These are phyloP conservation scores for Rhinogobio ventralis DNA, from an alignment of 2,797 vertebrate species.

Conservation along the genomic window DNA sequence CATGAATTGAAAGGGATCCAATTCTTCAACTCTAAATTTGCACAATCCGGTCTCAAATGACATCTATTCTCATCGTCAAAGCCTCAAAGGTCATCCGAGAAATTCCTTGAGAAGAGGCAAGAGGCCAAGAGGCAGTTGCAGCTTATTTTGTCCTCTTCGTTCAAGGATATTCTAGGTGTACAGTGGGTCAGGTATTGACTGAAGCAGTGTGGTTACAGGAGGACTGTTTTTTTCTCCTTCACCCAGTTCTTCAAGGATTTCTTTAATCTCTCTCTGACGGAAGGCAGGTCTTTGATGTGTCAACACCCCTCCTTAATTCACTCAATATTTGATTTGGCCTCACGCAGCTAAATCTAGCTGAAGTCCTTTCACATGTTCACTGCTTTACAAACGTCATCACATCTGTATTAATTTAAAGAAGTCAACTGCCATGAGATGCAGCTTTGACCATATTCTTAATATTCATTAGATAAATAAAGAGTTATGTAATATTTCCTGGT, in stretches of 20 bases:
- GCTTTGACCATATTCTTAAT: conserved; percentile 18
- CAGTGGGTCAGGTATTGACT: conserved; percentile 73
- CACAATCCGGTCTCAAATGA: not conserved
- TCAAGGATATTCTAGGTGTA: conserved; percentile 31
- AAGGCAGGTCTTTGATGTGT: conserved; percentile 79
- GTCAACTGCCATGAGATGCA: conserved; percentile 53
- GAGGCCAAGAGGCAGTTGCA: conserved; percentile 54
- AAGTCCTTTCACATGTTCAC: conserved; percentile 67
- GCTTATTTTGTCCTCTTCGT: conserved; percentile 18
- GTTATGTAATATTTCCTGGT: conserved; percentile 36
- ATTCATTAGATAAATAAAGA: conserved; percentile 51
- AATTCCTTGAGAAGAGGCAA: conserved; percentile 62
- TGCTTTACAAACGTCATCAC: conserved; percentile 63
- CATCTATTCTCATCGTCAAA: conserved; percentile 54
- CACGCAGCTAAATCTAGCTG: conserved; percentile 75
- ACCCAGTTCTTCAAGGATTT: conserved; percentile 81
- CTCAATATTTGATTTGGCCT: conserved; percentile 81
- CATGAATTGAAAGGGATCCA: not conserved
- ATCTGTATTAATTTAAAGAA: conserved; percentile 55
- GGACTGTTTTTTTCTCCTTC: conserved; percentile 77
- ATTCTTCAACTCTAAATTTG: not conserved
- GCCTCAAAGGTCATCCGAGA: conserved; percentile 66
- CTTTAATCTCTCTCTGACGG: conserved; percentile 80
- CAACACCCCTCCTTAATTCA: conserved; percentile 75
- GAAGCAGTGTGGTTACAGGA: conserved; percentile 66